phyloP scores from a whole-genome alignment of 2,888 invertebrate species.

The Sepioteuthis lessoniana region DNA sequence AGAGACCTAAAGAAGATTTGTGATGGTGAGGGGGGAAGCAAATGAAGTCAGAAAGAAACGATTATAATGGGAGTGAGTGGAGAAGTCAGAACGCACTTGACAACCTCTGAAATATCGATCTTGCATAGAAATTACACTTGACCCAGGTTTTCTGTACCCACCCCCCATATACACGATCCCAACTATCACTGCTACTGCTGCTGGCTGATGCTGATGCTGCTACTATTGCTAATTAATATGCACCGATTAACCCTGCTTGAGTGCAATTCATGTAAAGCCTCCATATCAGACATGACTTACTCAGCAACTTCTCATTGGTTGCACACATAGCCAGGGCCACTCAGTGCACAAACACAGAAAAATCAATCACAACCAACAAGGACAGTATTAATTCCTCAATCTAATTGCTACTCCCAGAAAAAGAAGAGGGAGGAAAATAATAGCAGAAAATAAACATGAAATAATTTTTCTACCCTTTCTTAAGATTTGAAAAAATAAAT shows the following conservation, averaged over 20 bases:
- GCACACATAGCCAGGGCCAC: slow-evolving; percentile 21
- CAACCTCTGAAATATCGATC: slow-evolving; percentile 41
- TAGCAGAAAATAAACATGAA: background rate
- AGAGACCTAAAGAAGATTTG: background rate
- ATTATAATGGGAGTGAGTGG: slow-evolving; percentile 26
- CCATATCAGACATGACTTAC: slow-evolving; percentile 43
- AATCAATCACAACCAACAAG: slow-evolving; percentile 37
- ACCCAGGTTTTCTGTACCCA: slow-evolving; percentile 34
- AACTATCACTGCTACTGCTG: background rate
- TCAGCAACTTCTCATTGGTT: slow-evolving; percentile 47
- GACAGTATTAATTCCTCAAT: background rate
- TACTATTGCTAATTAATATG: slow-evolving; percentile 42
- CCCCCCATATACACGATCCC: background rate
- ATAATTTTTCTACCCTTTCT: background rate
- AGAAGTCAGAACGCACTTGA: slow-evolving; percentile 12
- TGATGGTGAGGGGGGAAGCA: background rate
- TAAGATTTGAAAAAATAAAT: background rate
- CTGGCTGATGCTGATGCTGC: slow-evolving; percentile 38
- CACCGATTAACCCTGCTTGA: slow-evolving; percentile 41
- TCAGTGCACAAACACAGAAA: slow-evolving; percentile 41
- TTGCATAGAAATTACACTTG: slow-evolving; percentile 42
- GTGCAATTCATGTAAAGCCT: slow-evolving; percentile 39
- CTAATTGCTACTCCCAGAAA: background rate
- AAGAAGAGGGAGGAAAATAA: background rate
- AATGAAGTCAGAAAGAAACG: background rate